Percentiles rank a stretch among this genome's conserved stretches.
Evolutionary conservation across 2,797 vertebrate genomes (phyloP).

Genomic region (Botia almorhae): DNA sequence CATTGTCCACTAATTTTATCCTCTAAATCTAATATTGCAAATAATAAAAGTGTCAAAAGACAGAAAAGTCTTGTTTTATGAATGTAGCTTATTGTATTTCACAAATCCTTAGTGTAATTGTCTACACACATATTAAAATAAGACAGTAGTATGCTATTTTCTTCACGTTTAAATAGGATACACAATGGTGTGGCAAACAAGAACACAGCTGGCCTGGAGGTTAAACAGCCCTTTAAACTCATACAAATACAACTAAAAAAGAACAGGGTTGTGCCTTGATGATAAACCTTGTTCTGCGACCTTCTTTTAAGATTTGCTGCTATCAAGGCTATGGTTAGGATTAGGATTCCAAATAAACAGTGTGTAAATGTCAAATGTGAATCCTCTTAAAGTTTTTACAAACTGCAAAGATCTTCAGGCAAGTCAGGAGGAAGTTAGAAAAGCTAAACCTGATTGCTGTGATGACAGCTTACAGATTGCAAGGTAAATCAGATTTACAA

Average conservation of each 20-base stretch:
- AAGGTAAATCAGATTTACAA: not conserved
- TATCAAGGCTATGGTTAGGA: not conserved
- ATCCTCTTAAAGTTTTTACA: not conserved
- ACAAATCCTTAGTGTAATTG: not conserved
- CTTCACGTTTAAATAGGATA: slow-evolving; percentile 63
- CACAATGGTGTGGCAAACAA: slow-evolving; percentile 67
- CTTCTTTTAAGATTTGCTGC: not conserved
- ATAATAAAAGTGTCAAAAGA: not conserved
- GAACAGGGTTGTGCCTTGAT: not conserved
- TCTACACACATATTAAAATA: not conserved
- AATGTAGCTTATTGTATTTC: not conserved
- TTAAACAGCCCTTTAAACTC: slow-evolving; percentile 60
- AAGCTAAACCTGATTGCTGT: not conserved
- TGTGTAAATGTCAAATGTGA: not conserved
- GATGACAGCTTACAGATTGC: not conserved
- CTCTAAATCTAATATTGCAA: not conserved
- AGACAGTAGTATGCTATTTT: not conserved
- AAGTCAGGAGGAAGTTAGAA: not conserved
- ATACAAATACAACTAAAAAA: not conserved
- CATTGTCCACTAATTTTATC: not conserved
- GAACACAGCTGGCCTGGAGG: slow-evolving; percentile 73
- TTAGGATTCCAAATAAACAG: not conserved
- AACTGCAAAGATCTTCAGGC: not conserved
- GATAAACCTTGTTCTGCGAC: not conserved
- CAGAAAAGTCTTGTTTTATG: not conserved